Percentiles rank a stretch among this genome's conserved stretches.
Conservation (phyloP, 2,888 invertebrate species). For the Latrodectus elegans region DNA sequence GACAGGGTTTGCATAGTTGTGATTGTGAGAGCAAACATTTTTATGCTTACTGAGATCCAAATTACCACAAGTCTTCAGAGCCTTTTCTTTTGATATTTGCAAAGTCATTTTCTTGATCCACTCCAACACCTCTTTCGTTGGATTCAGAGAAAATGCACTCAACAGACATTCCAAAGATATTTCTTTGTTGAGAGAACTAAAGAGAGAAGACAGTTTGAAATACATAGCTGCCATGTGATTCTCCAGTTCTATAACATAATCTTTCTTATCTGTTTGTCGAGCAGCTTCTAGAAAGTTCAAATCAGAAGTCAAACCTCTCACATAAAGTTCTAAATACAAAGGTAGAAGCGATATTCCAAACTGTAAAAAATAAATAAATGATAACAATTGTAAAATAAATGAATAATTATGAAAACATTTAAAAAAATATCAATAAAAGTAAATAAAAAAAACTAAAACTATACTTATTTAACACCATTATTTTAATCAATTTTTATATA, state of each 20-base stretch:
- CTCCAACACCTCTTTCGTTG: slow-evolving; percentile 80
- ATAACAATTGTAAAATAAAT: background rate
- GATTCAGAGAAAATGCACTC: slow-evolving; percentile 85
- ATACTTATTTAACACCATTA: no score
- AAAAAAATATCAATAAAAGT: no score
- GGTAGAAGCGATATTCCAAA: slow-evolving; percentile 77
- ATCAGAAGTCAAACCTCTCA: slow-evolving; percentile 84
- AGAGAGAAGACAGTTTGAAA: slow-evolving; percentile 80
- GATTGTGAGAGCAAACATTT: slow-evolving; percentile 15
- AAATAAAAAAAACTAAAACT: no score
- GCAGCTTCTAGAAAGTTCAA: slow-evolving; percentile 82
- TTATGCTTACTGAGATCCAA: slow-evolving; percentile 36
- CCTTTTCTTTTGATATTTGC: slow-evolving; percentile 58
- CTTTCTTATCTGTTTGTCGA: slow-evolving; percentile 45
- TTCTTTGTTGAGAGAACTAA: slow-evolving; percentile 79
- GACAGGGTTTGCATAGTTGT: slow-evolving; percentile 1
- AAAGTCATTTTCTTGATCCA: slow-evolving; percentile 75
- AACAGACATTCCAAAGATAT: slow-evolving; percentile 83
- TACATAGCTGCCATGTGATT: slow-evolving; percentile 80
- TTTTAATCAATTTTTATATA: no score
- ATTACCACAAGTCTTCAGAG: slow-evolving; percentile 9
- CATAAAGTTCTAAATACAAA: slow-evolving; percentile 83
- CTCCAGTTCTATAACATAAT: slow-evolving; percentile 77
- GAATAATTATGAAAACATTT: no score
- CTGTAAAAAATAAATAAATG: slow-evolving; percentile 67